Conservation (phyloP, 92 coral and sea anemone genomes). For the Zoanthus solanderi region DNA sequence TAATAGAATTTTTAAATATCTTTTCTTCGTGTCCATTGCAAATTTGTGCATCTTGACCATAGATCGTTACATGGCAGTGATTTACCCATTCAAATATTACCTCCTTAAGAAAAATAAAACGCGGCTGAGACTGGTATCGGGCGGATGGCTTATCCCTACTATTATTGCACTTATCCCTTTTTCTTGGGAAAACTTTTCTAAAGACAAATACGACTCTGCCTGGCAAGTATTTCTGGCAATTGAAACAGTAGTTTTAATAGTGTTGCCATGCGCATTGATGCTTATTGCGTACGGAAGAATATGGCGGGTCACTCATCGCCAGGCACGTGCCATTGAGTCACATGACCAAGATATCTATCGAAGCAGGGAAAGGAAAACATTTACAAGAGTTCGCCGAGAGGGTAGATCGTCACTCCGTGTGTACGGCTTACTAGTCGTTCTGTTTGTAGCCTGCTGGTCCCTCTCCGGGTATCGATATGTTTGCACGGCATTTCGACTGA, state of each 20-base stretch:
- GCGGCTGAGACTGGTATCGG: slow-evolving; percentile 22
- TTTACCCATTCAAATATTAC: slow-evolving; percentile 49
- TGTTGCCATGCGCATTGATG: slow-evolving; percentile 48
- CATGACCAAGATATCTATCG: slow-evolving; percentile 21
- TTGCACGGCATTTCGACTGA: not conserved
- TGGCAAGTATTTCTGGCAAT: slow-evolving; percentile 24
- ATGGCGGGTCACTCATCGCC: slow-evolving; percentile 40
- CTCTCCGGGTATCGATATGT: slow-evolving; percentile 57
- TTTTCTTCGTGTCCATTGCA: slow-evolving; percentile 52
- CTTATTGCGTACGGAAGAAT: slow-evolving; percentile 50
- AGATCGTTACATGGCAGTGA: slow-evolving; percentile 54
- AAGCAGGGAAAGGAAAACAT: not conserved
- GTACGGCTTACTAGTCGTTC: slow-evolving; percentile 50
- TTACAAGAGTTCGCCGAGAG: slow-evolving; percentile 43
- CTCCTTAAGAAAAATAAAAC: slow-evolving; percentile 31
- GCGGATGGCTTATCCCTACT: slow-evolving; percentile 47
- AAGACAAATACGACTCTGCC: not conserved
- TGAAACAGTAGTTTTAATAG: slow-evolving; percentile 29
- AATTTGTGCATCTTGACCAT: slow-evolving; percentile 51
- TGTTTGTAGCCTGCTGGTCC: slow-evolving; percentile 60
- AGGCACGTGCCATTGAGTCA: slow-evolving; percentile 37
- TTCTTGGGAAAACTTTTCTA: slow-evolving; percentile 32
- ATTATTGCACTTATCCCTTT: slow-evolving; percentile 31
- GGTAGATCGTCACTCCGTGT: slow-evolving; percentile 49
- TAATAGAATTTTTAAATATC: not conserved